Evolutionary conservation across 37 sponge, comb jelly and placozoan genomes (phyloP).

Genomic region (Geodia barretti): DNA sequence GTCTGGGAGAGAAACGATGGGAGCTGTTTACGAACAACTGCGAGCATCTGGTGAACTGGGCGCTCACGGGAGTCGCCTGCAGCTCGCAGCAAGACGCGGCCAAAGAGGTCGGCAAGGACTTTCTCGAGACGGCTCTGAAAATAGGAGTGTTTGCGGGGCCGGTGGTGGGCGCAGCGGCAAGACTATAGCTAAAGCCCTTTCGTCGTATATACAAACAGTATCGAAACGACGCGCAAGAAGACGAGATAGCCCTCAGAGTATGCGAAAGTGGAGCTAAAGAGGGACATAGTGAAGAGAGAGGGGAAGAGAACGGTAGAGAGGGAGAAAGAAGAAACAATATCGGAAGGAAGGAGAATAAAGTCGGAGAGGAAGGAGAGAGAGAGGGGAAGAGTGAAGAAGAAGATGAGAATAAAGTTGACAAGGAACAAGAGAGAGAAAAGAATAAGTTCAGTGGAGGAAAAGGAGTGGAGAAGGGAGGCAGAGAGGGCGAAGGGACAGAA

Average conservation of each 20-base stretch:
- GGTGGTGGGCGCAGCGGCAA: constrained; percentile 25
- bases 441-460: neutral
- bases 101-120: no score
- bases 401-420: neutral
- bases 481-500: neutral
- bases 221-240: constrained; percentile 6
- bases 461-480: neutral
- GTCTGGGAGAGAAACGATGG: constrained; percentile 7
- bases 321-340: neutral
- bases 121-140: no score
- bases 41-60: constrained; percentile 43
- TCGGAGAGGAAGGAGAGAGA: neutral
- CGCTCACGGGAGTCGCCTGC: neutral
- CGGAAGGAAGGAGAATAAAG: constrained; percentile 2
- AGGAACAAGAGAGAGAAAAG: neutral
- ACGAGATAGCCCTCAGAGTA: neutral
- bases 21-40: constrained; percentile 26
- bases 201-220: neutral
- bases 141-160: neutral
- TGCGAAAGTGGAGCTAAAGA: neutral
- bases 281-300: no score
- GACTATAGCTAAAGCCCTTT: constrained; percentile 49
- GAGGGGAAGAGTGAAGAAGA: neutral
- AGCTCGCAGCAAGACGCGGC: no score
- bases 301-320: neutral